phyloP scores from a whole-genome alignment of 1,140 invertebrate species.

The Bombyx mori region ASM3026992v2 NC_085131.1:5448501-5449000 shows the following conservation, averaged over 20 bases:
- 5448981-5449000: slow-evolving; percentile 90
- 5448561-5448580: slow-evolving; percentile 60
- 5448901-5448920: slow-evolving; percentile 96
- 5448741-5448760: slow-evolving; percentile 94
- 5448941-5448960: slow-evolving; percentile 97
- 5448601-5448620: slow-evolving; percentile 92
- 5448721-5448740: slow-evolving; percentile 96
- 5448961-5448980: slow-evolving; percentile 96
- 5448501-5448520: neutral
- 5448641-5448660: slow-evolving; percentile 93
- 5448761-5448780: slow-evolving; percentile 94
- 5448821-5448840: slow-evolving; percentile 97
- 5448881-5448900: slow-evolving; percentile 99
- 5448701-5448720: slow-evolving; percentile 98
- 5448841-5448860: slow-evolving; percentile 99
- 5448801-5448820: slow-evolving; percentile 96
- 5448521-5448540: neutral
- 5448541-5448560: neutral
- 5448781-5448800: slow-evolving; percentile 99
- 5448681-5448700: slow-evolving; percentile 93
- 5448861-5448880: slow-evolving; percentile 99
- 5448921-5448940: slow-evolving; percentile 98
- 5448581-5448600: slow-evolving; percentile 85
- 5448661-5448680: slow-evolving; percentile 98
- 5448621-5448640: slow-evolving; percentile 96